These are phyloP conservation scores for Trissoscelio sp. DNA, from an alignment of 2,888 invertebrate species.

Conservation along the genomic window DNA sequence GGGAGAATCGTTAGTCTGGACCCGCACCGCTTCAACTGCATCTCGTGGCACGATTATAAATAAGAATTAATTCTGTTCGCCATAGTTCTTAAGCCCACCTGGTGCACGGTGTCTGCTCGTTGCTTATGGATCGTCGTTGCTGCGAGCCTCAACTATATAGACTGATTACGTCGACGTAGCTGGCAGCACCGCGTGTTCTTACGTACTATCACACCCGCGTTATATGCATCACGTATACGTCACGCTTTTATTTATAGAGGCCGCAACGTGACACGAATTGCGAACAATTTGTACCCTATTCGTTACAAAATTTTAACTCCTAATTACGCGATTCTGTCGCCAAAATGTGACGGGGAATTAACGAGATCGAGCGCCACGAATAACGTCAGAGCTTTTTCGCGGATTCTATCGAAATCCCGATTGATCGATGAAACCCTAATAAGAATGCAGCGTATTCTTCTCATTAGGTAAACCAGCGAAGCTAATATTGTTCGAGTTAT, in stretches of 20 bases:
- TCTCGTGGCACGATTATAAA: conserved; percentile 70
- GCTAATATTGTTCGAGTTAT: conserved; percentile 38
- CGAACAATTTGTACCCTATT: conserved; percentile 54
- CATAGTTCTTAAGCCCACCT: conserved; percentile 72
- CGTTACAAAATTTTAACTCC: conserved; percentile 31
- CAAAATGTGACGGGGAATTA: conserved; percentile 40
- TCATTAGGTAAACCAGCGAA: conserved; percentile 19
- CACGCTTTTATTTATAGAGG: conserved; percentile 67
- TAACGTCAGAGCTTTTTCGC: not conserved
- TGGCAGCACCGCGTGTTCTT: conserved; percentile 34
- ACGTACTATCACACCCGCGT: conserved; percentile 37
- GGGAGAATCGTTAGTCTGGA: conserved; percentile 61
- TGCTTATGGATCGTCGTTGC: conserved; percentile 61
- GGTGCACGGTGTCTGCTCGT: conserved; percentile 66
- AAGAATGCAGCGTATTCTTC: not conserved
- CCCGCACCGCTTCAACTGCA: conserved; percentile 59
- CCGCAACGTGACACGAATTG: conserved; percentile 68
- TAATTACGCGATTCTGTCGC: conserved; percentile 44
- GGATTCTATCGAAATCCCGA: conserved; percentile 7
- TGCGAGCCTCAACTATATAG: conserved; percentile 40
- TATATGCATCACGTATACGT: conserved; percentile 55
- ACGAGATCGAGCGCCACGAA: not conserved
- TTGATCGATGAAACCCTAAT: conserved; percentile 26
- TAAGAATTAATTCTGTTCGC: conserved; percentile 72
- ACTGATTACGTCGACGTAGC: conserved; percentile 49